A percentile compares a stretch with the other conserved stretches of the same genome.
These are phyloP conservation scores for Sycon ciliatum DNA, from an alignment of 37 sponge, comb jelly and placozoan species.

Conservation along the genomic window DNA sequence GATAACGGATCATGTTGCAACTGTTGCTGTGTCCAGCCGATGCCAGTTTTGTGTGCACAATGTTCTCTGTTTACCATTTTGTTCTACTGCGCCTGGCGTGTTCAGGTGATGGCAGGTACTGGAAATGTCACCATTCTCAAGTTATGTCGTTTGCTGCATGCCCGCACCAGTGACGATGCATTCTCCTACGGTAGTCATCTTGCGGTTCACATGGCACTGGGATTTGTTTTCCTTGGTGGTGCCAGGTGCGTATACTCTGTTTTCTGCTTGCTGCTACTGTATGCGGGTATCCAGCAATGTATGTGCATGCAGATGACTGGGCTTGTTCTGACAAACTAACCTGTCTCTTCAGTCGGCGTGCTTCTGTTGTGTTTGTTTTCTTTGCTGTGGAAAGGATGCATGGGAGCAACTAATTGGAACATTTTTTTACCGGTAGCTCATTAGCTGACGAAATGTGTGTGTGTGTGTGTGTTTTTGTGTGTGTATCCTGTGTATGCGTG, in stretches of 20 bases:
- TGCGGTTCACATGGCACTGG: slow-evolving; percentile 90
- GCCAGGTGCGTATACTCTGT: slow-evolving; percentile 33
- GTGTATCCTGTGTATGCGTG: too few species aligned
- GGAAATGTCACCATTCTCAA: slow-evolving; percentile 72
- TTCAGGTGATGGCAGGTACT: slow-evolving; percentile 75
- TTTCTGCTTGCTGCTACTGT: not conserved
- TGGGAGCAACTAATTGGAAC: too few species aligned
- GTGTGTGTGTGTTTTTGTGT: too few species aligned
- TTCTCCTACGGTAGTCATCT: slow-evolving; percentile 81
- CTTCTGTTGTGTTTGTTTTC: not conserved
- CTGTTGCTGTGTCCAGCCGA: not conserved
- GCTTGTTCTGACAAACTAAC: not conserved
- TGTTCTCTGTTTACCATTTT: not conserved
- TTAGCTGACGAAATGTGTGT: too few species aligned
- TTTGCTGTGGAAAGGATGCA: not conserved
- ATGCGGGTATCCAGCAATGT: too few species aligned
- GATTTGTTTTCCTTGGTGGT: slow-evolving; percentile 84
- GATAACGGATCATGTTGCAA: slow-evolving; percentile 2
- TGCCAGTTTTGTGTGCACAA: too few species aligned
- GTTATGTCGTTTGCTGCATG: slow-evolving; percentile 35
- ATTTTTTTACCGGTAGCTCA: too few species aligned
- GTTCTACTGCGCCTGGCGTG: not conserved
- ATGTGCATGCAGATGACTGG: too few species aligned
- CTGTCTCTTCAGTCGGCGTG: not conserved
- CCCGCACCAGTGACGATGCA: slow-evolving; percentile 28